phyloP scores from a whole-genome alignment of 2,888 invertebrate species.

The Stenchaetothrips biformis region DNA sequence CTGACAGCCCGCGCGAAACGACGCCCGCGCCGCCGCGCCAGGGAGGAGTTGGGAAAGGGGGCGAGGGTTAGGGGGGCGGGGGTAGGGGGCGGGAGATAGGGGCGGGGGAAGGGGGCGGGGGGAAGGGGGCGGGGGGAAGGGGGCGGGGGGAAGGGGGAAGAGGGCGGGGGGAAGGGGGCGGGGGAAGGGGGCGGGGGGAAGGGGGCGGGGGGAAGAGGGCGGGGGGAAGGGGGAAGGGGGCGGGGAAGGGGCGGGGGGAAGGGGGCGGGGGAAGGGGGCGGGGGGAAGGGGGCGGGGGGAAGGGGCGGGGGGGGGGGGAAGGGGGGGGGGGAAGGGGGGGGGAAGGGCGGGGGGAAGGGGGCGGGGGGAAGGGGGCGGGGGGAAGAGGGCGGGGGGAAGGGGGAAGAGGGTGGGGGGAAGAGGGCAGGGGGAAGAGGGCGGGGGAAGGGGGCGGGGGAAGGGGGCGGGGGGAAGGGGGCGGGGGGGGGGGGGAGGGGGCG shows the following conservation, averaged over 20 bases:
- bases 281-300: neutral
- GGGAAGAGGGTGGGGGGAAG: neutral
- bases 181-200: neutral
- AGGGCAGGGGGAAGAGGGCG: neutral
- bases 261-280: neutral
- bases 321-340: neutral
- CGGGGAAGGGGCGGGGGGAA: neutral
- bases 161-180: neutral
- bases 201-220: neutral
- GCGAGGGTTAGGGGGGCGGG: neutral
- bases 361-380: neutral
- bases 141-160: neutral
- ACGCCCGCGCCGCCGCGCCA: neutral
- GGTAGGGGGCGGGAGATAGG: neutral
- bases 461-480: neutral
- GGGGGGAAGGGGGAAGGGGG: neutral
- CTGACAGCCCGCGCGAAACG: constrained; percentile 2
- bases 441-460: neutral
- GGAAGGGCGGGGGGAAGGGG: neutral
- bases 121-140: too few species aligned
- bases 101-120: too few species aligned
- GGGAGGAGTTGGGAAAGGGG: neutral
- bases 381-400: too few species aligned
- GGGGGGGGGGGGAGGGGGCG: neutral
- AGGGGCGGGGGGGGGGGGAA: neutral